These are phyloP conservation scores for Bilobella aurantiaca DNA, from an alignment of 1,140 invertebrate species.

Conservation along the genomic window DNA sequence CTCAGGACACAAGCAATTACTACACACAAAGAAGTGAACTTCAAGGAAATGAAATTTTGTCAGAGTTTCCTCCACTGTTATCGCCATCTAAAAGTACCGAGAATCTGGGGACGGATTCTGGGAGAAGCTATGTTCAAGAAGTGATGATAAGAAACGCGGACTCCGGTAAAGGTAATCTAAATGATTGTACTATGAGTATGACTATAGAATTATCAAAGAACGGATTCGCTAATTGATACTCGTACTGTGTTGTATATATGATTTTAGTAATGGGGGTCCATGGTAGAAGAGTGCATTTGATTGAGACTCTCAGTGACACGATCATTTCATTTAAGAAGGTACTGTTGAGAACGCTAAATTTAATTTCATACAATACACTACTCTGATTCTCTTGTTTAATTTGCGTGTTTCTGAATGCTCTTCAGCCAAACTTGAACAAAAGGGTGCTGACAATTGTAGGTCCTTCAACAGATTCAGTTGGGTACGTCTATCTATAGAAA, in stretches of 20 bases:
- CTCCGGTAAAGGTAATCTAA: conserved; percentile 75
- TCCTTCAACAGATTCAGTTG: conserved; percentile 78
- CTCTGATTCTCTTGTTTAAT: background rate
- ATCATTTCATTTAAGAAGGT: conserved; percentile 97
- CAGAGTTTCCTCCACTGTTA: background rate
- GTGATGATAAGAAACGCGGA: conserved; percentile 85
- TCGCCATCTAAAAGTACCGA: background rate
- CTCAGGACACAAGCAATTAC: conserved; percentile 30
- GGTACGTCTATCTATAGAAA: conserved; percentile 50
- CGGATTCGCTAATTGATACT: no score
- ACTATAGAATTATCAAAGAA: background rate
- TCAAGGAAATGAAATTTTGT: background rate
- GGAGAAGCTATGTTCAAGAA: conserved; percentile 55
- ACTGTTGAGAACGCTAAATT: conserved; percentile 38
- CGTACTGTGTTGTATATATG: no score
- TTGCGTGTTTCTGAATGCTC: conserved; percentile 46
- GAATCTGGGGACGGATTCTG: background rate
- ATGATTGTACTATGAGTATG: background rate
- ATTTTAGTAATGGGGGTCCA: conserved; percentile 92
- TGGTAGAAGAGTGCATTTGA: conserved; percentile 90
- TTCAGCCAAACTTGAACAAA: conserved; percentile 81
- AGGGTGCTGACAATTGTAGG: conserved; percentile 85
- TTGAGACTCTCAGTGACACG: conserved; percentile 92
- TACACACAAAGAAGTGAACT: conserved; percentile 25
- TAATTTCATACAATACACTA: background rate